phyloP scores from a whole-genome alignment of 2,113 vertebrate genomes.

The Heterotilapia buettikoferi region DNA sequence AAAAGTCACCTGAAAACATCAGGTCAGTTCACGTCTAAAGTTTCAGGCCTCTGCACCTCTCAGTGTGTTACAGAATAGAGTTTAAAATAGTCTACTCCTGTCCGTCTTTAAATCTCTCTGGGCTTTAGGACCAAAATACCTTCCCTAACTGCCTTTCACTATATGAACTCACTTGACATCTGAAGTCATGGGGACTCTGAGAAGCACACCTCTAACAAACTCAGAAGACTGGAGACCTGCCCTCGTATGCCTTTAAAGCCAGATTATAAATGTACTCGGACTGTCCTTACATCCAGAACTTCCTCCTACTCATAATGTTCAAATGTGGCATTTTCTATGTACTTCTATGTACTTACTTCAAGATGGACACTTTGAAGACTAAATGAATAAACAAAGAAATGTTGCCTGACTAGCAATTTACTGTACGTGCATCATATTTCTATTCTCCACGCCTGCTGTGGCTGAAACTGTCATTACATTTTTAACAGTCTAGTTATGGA shows the following conservation, averaged over 20 bases:
- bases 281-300: not conserved
- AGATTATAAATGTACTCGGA: not conserved
- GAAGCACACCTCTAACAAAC: not conserved
- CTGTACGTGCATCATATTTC: not conserved
- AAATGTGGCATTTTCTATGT: not conserved
- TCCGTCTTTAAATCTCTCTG: not conserved
- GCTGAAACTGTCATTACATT: not conserved
- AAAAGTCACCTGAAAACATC: not conserved
- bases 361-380: rapidly evolving
- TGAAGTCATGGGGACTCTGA: not conserved
- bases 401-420: not conserved
- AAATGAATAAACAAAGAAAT: not conserved
- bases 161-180: not conserved
- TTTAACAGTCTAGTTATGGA: not conserved
- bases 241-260: not conserved
- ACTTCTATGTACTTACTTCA: not conserved
- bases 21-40: not conserved
- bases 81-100: not conserved
- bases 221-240: not conserved
- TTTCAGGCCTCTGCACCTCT: not conserved
- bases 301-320: not conserved
- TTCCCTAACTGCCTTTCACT: not conserved
- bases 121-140: not conserved
- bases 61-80: not conserved
- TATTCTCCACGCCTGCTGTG: not conserved